A percentile compares a stretch with the other conserved stretches of the same genome.
Evolutionary conservation across 2,113 vertebrate genomes (phyloP).

Genomic region (Vulpes ferrilata): DNA sequence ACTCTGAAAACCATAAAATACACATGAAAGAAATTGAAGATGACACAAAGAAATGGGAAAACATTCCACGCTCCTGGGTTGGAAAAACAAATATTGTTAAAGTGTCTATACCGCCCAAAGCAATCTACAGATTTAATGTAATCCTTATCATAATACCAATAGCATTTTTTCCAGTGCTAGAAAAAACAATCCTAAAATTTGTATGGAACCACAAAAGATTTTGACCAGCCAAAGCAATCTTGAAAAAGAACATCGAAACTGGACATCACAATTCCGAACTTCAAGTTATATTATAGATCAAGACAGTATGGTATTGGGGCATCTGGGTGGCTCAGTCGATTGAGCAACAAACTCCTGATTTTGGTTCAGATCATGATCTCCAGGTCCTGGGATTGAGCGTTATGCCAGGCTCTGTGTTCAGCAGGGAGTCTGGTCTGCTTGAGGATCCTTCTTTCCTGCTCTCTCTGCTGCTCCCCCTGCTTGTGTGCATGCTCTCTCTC

Average conservation of each 20-base stretch:
- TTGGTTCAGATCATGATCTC: no score
- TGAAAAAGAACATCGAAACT: not conserved
- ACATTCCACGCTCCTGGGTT: not conserved
- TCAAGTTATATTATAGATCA: not conserved
- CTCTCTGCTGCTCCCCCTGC: not conserved
- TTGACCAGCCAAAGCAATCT: not conserved
- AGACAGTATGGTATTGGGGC: not conserved
- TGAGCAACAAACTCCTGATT: no score
- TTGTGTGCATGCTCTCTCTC: not conserved
- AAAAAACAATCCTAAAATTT: not conserved
- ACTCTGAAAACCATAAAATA: not conserved
- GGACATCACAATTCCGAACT: not conserved
- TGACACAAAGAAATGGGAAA: not conserved
- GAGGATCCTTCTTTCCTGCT: not conserved
- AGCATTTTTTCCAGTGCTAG: not conserved
- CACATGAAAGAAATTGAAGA: not conserved
- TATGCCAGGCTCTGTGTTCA: no score
- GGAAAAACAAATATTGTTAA: not conserved
- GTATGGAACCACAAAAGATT: not conserved
- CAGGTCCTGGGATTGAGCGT: no score
- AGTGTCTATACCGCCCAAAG: not conserved
- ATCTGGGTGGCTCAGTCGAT: no score
- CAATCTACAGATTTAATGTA: not conserved
- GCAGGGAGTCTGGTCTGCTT: not conserved
- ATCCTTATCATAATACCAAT: not conserved